Evolutionary conservation across 2,797 vertebrate genomes (phyloP), one percentile per base, ranked within the genome.

Genomic region (Pygocentrus nattereri): DNA sequence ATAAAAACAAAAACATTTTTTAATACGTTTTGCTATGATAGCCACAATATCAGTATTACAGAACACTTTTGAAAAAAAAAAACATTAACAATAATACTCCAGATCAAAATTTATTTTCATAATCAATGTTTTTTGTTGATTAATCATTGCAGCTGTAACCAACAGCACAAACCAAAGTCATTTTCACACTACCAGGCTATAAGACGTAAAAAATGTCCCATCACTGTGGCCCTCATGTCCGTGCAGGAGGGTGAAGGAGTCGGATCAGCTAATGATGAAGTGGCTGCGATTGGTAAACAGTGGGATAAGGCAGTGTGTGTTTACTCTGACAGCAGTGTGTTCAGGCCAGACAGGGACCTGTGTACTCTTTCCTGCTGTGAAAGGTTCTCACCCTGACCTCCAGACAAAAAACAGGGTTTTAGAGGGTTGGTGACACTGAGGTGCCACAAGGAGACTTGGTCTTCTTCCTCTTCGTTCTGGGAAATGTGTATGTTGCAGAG

Each of bases 401-500:
- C 49, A 79, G 19, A 83, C 64, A 80, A 72, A n/a, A 77, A 81
- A 23, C 67, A 30, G 50, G 71, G 69, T 49, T 78, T n/a, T 59
- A 73, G 71, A 59, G 56, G 69, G 34, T 49, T 16, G 49, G 71
- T 23, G 54, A 82, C 54, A 31, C 31, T 2, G 52, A 65, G 85
- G 41, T 79, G 78, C 30, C 27, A 67, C 49, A 38, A 80, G 31
- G 52, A 59, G 52, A n/a, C n/a, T n/a, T n/a, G n/a, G n/a, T n/a
- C n/a, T n/a, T n/a, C n/a, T n/a, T n/a, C n/a, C n/a, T n/a, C n/a
- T n/a, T n/a, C n/a, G n/a, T n/a, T 86, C 82, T 80, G 74, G 8
- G 73, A 84, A 49, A 65, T 56, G 27, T 56, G 52, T 64, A 78
- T 71, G 83, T 59, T 84, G 68, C 68, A 83, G 78, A 68, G 61